Conservation (phyloP, 2,113 vertebrate species). For the Coturnix japonica region DNA sequence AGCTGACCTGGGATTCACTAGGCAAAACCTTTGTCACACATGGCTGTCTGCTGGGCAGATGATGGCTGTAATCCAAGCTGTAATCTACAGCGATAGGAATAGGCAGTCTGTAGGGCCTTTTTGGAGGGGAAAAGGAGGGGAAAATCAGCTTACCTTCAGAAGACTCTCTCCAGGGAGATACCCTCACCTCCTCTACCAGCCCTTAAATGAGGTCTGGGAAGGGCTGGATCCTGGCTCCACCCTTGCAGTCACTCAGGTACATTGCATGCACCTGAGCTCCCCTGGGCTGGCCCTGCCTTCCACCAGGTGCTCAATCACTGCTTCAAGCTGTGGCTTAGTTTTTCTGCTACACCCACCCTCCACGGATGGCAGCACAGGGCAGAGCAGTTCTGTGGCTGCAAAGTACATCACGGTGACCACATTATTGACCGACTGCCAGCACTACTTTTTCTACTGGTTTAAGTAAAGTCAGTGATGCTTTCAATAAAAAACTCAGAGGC, state of each 20-base stretch:
- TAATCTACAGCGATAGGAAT: not conserved
- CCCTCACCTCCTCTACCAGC: too few relatives aligned
- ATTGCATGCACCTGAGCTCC: too few relatives aligned
- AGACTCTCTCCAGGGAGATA: too few relatives aligned
- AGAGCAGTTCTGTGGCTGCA: not conserved
- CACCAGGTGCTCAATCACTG: too few relatives aligned
- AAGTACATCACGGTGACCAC: not conserved
- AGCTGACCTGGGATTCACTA: not conserved
- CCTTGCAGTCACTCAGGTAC: too few relatives aligned
- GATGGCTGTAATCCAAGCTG: not conserved
- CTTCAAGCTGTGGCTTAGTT: too few relatives aligned
- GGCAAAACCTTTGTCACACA: not conserved
- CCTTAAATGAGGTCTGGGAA: too few relatives aligned
- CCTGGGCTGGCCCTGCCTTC: too few relatives aligned
- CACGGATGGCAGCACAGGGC: not conserved
- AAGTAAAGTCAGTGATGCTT: not conserved
- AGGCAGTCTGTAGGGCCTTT: not conserved
- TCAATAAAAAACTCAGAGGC: not conserved
- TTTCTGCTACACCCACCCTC: not conserved
- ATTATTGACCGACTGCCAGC: not conserved
- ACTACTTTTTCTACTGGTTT: not conserved
- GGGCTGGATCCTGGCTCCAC: too few relatives aligned
- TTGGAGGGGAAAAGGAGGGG: too few relatives aligned
- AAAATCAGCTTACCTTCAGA: too few relatives aligned
- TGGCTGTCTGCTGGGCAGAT: not conserved